Evolutionary conservation across 2,888 invertebrate genomes (phyloP).

Genomic region (Acheta domesticus): DNA sequence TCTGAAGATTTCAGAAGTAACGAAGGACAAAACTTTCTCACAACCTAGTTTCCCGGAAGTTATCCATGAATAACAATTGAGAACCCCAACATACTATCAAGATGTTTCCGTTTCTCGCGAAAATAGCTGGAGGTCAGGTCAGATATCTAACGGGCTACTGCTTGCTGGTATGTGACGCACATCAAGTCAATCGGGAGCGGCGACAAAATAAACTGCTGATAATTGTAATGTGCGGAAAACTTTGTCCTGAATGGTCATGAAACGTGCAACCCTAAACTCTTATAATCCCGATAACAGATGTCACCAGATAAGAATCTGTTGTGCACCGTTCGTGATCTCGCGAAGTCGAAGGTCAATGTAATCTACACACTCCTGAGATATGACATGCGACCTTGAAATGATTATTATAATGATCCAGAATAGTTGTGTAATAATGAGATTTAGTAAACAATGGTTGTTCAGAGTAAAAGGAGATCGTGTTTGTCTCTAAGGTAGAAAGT

Average conservation of each 20-base stretch:
- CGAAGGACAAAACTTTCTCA: too few relatives aligned
- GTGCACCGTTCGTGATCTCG: not conserved
- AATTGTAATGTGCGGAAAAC: not conserved
- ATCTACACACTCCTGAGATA: not conserved
- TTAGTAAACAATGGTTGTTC: too few relatives aligned
- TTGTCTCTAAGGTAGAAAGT: not conserved
- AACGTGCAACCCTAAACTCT: not conserved
- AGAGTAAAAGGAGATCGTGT: too few relatives aligned
- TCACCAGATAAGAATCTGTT: not conserved
- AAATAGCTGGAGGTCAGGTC: not conserved
- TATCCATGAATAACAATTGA: too few relatives aligned
- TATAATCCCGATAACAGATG: conserved; percentile 2
- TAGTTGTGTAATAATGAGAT: too few relatives aligned
- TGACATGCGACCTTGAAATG: too few relatives aligned
- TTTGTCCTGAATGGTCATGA: not conserved
- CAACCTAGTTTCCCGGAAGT: too few relatives aligned
- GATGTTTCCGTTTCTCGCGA: conserved; percentile 8
- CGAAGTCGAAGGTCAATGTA: conserved; percentile 4
- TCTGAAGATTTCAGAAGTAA: too few relatives aligned
- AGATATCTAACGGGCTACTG: not conserved
- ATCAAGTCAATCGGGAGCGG: not conserved
- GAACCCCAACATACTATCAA: not conserved
- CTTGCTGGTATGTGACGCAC: conserved; percentile 1
- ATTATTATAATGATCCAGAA: too few relatives aligned
- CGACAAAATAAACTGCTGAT: not conserved